phyloP scores from a whole-genome alignment of 2,797 vertebrate genomes.

The Epinephelus malabaricus region DNA sequence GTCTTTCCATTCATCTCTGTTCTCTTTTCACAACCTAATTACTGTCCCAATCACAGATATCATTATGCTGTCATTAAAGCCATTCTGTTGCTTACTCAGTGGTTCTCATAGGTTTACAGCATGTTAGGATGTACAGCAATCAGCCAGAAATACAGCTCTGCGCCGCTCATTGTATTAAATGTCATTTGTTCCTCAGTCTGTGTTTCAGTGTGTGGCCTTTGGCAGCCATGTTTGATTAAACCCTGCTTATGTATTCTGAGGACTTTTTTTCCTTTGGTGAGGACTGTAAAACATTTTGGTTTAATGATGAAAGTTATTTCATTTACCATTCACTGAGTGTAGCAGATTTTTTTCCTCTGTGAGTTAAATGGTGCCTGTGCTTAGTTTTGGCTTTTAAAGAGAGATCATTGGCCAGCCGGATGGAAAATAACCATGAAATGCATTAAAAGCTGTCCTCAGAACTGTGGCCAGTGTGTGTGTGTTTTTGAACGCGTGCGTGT shows the following conservation, averaged over 20 bases:
- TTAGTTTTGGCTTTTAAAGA: conserved; percentile 47
- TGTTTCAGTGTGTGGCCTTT: conserved; percentile 41
- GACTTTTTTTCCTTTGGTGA: conserved; percentile 11
- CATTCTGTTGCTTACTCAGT: conserved; percentile 36
- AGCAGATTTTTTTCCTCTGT: conserved; percentile 19
- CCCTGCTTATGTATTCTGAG: conserved; percentile 32
- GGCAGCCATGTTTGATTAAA: conserved; percentile 51
- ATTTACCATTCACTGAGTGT: conserved; percentile 50
- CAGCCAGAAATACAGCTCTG: conserved; percentile 6
- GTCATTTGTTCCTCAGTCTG: neutral
- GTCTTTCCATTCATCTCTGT: conserved; percentile 69
- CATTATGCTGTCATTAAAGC: conserved; percentile 68
- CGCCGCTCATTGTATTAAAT: neutral
- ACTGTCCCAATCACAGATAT: conserved; percentile 73
- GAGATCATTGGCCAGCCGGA: conserved; percentile 27
- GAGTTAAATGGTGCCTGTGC: conserved; percentile 49
- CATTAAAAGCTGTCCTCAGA: conserved; percentile 52
- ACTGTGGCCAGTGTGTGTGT: conserved; percentile 34
- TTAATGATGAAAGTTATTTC: conserved; percentile 60
- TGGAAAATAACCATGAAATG: conserved; percentile 57
- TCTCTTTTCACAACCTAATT: conserved; percentile 71
- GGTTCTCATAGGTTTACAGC: conserved; percentile 32
- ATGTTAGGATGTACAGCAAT: conserved; percentile 20
- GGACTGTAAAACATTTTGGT: conserved; percentile 54
- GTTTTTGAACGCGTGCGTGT: conserved; percentile 26